Conservation (phyloP, 92 coral and sea anemone species). For the Epizoanthus fatuus region DNA sequence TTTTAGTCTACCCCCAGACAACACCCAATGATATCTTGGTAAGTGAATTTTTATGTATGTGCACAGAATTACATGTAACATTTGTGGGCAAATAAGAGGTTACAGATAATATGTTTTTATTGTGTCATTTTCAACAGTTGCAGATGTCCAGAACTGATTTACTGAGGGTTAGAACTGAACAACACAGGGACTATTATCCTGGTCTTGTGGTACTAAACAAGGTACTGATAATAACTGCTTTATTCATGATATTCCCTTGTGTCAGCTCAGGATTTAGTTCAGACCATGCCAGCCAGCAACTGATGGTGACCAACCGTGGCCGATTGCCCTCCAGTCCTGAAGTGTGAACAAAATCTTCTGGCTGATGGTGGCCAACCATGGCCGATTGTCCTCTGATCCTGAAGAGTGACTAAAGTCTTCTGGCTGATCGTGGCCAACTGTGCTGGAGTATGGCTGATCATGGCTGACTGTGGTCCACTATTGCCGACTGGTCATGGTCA, state of each 20-base stretch:
- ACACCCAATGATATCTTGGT: conserved; percentile 50
- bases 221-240: conserved; percentile 29
- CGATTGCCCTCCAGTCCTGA: too few relatives aligned
- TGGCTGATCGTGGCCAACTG: too few relatives aligned
- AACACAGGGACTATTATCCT: conserved; percentile 46
- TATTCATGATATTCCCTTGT: not conserved
- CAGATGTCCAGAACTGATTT: conserved; percentile 60
- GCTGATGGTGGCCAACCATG: too few relatives aligned
- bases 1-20: conserved; percentile 1
- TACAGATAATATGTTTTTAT: too few relatives aligned
- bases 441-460: too few relatives aligned
- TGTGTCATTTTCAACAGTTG: conserved; percentile 48
- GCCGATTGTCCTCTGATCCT: too few relatives aligned
- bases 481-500: too few relatives aligned
- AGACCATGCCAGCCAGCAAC: not conserved
- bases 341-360: too few relatives aligned
- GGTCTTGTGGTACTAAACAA: conserved; percentile 71
- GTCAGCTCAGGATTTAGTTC: not conserved
- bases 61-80: too few relatives aligned
- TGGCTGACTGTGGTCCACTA: too few relatives aligned
- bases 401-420: too few relatives aligned
- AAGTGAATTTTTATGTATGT: not conserved
- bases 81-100: too few relatives aligned
- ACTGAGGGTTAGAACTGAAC: conserved; percentile 48
- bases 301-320: not conserved